A percentile compares a stretch with the other conserved stretches of the same genome.
phyloP scores from a whole-genome alignment of 2,888 invertebrate genomes.

The Venustoraphidia nigricollis region DNA sequence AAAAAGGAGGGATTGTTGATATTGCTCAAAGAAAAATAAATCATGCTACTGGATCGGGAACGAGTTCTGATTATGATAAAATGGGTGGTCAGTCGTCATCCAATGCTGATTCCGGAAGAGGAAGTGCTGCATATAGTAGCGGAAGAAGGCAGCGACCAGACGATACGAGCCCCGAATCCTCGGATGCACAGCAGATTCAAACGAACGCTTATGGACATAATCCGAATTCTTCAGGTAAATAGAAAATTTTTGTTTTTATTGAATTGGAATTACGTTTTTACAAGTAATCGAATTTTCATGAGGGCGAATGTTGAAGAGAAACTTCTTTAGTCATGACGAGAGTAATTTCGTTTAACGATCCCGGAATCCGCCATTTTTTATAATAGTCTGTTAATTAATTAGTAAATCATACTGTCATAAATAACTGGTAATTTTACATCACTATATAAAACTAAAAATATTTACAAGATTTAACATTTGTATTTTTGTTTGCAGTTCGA shows the following conservation, averaged over 20 bases:
- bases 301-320: too few species aligned
- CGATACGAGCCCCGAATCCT: constrained; percentile 40
- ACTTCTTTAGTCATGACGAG: too few species aligned
- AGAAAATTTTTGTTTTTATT: too few species aligned
- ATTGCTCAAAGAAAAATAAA: constrained; percentile 33
- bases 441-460: background rate
- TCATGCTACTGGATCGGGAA: constrained; percentile 33
- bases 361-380: too few species aligned
- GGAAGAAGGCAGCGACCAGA: constrained; percentile 42
- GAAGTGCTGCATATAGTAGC: constrained; percentile 67
- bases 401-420: too few species aligned
- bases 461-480: background rate
- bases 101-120: constrained; percentile 63
- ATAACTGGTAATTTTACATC: too few species aligned
- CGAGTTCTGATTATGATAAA: constrained; percentile 61
- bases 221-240: background rate
- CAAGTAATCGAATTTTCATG: too few species aligned
- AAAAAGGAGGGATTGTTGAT: constrained; percentile 30
- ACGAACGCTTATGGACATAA: constrained; percentile 7
- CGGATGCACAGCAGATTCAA: constrained; percentile 30
- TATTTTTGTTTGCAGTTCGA: constrained; percentile 25
- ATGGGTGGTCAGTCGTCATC: constrained; percentile 54
- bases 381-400: too few species aligned
- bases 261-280: too few species aligned
- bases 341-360: too few species aligned